A percentile compares a stretch with the other conserved stretches of the same genome.
phyloP scores from a whole-genome alignment of 1,140 invertebrate species.

The Melitaea cinxia region DNA sequence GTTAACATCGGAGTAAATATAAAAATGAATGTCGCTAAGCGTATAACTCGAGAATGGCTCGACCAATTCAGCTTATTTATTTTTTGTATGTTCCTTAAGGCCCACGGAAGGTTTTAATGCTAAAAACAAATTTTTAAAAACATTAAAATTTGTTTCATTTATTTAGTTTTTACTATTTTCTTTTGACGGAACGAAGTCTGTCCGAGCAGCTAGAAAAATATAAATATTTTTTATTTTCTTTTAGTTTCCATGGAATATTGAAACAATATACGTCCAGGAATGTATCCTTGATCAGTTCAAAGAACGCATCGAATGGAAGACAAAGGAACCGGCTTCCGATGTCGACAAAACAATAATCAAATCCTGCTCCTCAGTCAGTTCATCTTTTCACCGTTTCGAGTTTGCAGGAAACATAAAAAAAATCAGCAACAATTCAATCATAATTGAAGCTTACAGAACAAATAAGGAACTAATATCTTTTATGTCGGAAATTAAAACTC shows the following conservation, averaged over 20 bases:
- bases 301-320: constrained; percentile 40
- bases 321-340: not conserved
- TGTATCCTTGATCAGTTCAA: constrained; percentile 42
- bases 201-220: no score
- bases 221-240: constrained; percentile 21
- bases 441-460: constrained; percentile 52
- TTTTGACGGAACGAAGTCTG: no score
- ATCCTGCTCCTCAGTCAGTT: constrained; percentile 20
- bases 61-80: no score
- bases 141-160: no score
- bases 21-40: no score
- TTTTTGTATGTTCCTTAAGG: no score
- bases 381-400: constrained; percentile 42
- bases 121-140: no score
- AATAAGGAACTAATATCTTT: constrained; percentile 49
- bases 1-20: no score
- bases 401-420: constrained; percentile 13
- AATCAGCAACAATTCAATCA: constrained; percentile 9
- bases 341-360: not conserved
- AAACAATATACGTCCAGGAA: constrained; percentile 49
- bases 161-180: no score
- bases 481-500: constrained; percentile 14
- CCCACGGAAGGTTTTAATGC: no score
- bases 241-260: constrained; percentile 49
- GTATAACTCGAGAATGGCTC: no score